phyloP scores from a whole-genome alignment of 1,140 invertebrate genomes.

The Lepeophtheirus salmonis region DNA sequence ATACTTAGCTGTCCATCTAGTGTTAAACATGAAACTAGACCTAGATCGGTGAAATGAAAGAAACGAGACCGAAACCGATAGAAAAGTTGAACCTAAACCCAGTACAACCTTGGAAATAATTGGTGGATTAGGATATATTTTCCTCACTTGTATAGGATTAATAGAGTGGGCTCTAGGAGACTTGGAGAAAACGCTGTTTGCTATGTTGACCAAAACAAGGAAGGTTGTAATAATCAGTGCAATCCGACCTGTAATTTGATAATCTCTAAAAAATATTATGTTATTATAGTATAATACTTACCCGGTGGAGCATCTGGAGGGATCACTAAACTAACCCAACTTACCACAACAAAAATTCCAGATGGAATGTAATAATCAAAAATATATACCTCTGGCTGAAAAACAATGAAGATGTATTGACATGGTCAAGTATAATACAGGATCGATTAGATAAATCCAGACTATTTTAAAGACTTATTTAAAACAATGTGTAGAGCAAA shows the following conservation, averaged over 20 bases:
- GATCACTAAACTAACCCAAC: slow-evolving; percentile 8
- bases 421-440: too few species aligned
- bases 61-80: too few species aligned
- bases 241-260: background rate
- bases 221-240: slow-evolving; percentile 3
- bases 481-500: too few species aligned
- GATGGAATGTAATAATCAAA: slow-evolving; percentile 6
- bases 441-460: too few species aligned
- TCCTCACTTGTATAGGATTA: slow-evolving; percentile 7
- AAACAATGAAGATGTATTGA: too few species aligned
- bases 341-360: slow-evolving; percentile 2
- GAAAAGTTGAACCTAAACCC: too few species aligned
- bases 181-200: slow-evolving; percentile 3
- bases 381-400: background rate
- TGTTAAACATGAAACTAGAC: too few species aligned
- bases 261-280: background rate
- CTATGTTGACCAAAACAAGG: slow-evolving; percentile 6
- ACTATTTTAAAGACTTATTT: too few species aligned
- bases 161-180: slow-evolving; percentile 1
- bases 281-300: background rate
- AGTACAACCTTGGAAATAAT: too few species aligned
- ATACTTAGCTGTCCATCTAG: too few species aligned
- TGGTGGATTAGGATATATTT: too few species aligned
- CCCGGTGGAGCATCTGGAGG: slow-evolving; percentile 5
- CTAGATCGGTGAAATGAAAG: too few species aligned